phyloP scores from a whole-genome alignment of 2,113 vertebrate species.

The Uria aalge region DNA sequence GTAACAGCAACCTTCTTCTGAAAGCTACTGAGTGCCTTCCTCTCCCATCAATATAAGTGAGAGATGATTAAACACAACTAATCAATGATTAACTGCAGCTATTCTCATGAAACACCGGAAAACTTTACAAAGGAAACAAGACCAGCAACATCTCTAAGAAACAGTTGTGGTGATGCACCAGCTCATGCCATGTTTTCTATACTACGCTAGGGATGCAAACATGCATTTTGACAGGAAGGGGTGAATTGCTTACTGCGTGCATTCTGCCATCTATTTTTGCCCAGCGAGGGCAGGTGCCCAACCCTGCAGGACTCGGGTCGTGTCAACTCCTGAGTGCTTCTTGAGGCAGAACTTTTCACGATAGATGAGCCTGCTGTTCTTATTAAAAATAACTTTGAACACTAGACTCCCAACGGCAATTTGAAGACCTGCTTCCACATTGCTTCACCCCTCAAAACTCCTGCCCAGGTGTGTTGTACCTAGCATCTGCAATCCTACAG shows the following conservation, averaged over 20 bases:
- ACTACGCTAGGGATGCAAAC: neutral
- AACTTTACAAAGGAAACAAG: neutral
- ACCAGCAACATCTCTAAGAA: neutral
- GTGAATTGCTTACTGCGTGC: neutral
- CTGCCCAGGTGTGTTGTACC: fast-evolving
- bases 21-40: neutral
- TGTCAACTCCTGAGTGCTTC: neutral
- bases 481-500: neutral
- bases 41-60: neutral
- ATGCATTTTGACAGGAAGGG: neutral
- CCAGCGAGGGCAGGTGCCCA: neutral
- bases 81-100: neutral
- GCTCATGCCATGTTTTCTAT: neutral
- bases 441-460: neutral
- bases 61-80: neutral
- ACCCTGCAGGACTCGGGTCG: neutral
- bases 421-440: neutral
- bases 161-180: neutral
- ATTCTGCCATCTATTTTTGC: constrained; percentile 32
- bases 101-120: neutral
- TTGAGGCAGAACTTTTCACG: neutral
- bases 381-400: neutral
- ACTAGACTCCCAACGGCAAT: neutral
- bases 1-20: neutral
- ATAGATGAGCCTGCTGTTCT: neutral